phyloP scores from a whole-genome alignment of 2,888 invertebrate genomes.

The Eilema caniola region DNA sequence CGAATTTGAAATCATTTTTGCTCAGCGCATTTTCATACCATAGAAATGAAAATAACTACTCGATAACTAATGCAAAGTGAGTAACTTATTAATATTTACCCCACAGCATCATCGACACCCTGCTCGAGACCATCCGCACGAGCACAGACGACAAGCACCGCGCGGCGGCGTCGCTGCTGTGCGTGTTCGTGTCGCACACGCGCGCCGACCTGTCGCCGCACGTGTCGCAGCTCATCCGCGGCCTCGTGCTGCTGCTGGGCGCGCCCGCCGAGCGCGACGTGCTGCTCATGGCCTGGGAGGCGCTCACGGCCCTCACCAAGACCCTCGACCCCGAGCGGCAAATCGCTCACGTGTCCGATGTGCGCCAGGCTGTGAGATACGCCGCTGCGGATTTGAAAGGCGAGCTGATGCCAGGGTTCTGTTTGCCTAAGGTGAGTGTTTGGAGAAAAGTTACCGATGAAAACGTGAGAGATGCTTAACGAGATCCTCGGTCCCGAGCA shows the following conservation, averaged over 20 bases:
- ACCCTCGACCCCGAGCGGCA: conserved; percentile 94
- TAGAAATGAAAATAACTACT: no score
- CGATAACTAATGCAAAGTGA: no score
- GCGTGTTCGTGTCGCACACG: conserved; percentile 96
- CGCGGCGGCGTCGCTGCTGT: conserved; percentile 95
- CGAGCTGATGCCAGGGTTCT: conserved; percentile 96
- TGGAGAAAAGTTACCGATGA: no score
- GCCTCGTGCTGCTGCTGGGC: conserved; percentile 94
- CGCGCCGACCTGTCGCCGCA: conserved; percentile 95
- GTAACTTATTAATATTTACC: no score
- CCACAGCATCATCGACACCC: conserved; percentile 61
- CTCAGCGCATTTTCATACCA: no score
- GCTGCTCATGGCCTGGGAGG: conserved; percentile 94
- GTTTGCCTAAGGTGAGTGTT: conserved; percentile 91
- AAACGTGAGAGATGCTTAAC: no score
- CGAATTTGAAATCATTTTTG: no score
- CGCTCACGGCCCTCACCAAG: conserved; percentile 95
- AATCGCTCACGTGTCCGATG: conserved; percentile 94
- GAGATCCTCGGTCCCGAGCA: conserved; percentile 95
- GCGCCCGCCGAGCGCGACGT: conserved; percentile 91
- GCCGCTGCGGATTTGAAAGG: conserved; percentile 95
- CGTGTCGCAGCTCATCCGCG: conserved; percentile 95
- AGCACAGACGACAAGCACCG: conserved; percentile 86
- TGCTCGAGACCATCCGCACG: conserved; percentile 57
- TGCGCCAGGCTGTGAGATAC: conserved; percentile 96